Evolutionary conservation across 2,113 vertebrate genomes (phyloP), one percentile per base, ranked within the genome.

Genomic region (Salvelinus alpinus): DNA sequence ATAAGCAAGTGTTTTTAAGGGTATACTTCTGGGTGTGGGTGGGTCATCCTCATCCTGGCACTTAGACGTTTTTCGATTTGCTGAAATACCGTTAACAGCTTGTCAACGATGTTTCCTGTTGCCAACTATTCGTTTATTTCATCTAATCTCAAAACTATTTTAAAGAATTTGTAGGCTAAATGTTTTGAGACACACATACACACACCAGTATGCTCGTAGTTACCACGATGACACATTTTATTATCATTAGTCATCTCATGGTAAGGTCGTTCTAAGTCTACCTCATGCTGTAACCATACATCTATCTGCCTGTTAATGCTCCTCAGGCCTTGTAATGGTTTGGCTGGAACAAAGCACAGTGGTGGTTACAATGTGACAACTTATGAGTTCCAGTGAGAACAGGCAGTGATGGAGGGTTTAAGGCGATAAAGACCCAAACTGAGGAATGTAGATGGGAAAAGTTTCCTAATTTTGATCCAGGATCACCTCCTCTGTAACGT

Each of bases 381-480:
- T 24, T 24, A 11, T 44, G n/a, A 8, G n/a, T 62, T 20, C 47
- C 16, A 71, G 34, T 51, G 70, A 74, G 69, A 70, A 70, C 60
- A 69, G 25, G 5, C 68, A 47, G 44, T 69, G 51, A 64, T 60
- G 57, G 18, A 66, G 81, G 70, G 82, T 80, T 75, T 77, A 29
- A 24, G 72, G 68, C 82, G 84, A 86, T 86, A 85, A 88, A 79
- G 24, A 1, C 18, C 62, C n/a, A 66, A 67, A 44, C 59, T 4
- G 68, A 83, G 84, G 89, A 89, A 88, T 90, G 85, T 62, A 48
- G 38, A 13, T 73, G 73, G 79, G 64, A 72, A 77, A 78, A 27
- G 38, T 79, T 82, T 73, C 64, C 44, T 85, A 80, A 89, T 89
- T 83, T 87, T 75, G 76, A 86, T 86, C 73, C 72, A 74, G 74